phyloP scores from a whole-genome alignment of 1,140 invertebrate species.

The Bacillus rossius region DNA sequence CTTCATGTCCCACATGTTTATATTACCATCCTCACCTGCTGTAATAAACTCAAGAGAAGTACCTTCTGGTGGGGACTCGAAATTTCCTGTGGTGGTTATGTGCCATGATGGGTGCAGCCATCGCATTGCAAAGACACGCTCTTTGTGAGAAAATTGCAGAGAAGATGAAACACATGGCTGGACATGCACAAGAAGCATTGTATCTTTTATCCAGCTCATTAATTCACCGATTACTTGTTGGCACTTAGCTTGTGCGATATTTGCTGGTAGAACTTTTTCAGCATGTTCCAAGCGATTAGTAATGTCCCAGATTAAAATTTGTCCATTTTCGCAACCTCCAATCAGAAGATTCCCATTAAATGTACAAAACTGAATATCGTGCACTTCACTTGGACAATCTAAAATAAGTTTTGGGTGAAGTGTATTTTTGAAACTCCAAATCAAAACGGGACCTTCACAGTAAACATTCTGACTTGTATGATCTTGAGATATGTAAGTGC shows the following conservation, averaged over 20 bases:
- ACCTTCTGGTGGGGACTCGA: conserved; percentile 38
- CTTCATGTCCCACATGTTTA: conserved; percentile 66
- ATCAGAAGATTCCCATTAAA: conserved; percentile 59
- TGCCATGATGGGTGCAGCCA: conserved; percentile 58
- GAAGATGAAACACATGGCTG: conserved; percentile 53
- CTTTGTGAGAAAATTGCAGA: conserved; percentile 53
- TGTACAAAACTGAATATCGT: conserved; percentile 57
- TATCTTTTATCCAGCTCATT: conserved; percentile 61
- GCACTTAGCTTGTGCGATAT: too few species aligned
- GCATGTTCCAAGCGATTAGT: conserved; percentile 54
- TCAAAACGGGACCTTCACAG: conserved; percentile 53
- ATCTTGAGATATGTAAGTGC: too few species aligned
- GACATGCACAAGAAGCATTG: conserved; percentile 48
- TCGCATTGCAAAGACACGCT: conserved; percentile 53
- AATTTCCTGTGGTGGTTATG: conserved; percentile 52
- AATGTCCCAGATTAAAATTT: conserved; percentile 65
- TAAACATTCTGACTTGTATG: too few species aligned
- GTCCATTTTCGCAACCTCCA: conserved; percentile 66
- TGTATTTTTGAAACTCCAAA: conserved; percentile 67
- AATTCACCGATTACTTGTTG: conserved; percentile 33
- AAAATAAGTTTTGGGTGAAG: conserved; percentile 62
- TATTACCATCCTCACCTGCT: conserved; percentile 55
- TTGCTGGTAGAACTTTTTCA: too few species aligned
- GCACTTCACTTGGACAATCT: conserved; percentile 57
- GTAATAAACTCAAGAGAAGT: conserved; percentile 53